A percentile compares a stretch with the other conserved stretches of the same genome.
phyloP scores from a whole-genome alignment of 2,888 invertebrate genomes.

The Agriopis aurantiaria region DNA sequence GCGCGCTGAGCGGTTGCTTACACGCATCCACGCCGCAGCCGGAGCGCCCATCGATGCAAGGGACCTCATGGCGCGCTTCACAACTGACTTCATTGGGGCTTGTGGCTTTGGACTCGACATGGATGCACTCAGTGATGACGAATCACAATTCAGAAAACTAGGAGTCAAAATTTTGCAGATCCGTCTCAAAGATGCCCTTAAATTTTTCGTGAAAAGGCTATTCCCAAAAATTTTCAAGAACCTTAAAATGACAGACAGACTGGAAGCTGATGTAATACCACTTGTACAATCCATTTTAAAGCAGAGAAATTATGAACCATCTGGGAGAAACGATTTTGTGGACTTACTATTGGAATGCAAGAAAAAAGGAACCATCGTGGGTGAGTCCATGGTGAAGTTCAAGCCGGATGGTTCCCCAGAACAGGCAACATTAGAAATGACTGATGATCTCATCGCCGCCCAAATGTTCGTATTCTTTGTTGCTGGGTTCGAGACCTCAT shows the following conservation, averaged over 20 bases:
- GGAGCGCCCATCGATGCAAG: constrained; percentile 57
- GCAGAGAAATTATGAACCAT: constrained; percentile 61
- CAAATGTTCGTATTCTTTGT: constrained; percentile 68
- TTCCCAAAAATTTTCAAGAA: constrained; percentile 55
- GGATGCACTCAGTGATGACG: constrained; percentile 61
- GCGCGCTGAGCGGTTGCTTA: constrained; percentile 61
- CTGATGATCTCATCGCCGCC: constrained; percentile 58
- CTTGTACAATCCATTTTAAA: constrained; percentile 60
- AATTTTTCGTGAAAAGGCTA: constrained; percentile 55
- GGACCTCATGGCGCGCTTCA: constrained; percentile 69
- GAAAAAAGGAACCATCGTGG: constrained; percentile 57
- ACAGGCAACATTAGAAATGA: constrained; percentile 53
- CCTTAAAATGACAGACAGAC: constrained; percentile 50
- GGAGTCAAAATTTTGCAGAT: constrained; percentile 58
- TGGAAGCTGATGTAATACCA: constrained; percentile 55
- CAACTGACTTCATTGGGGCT: constrained; percentile 68
- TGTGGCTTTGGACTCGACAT: constrained; percentile 67
- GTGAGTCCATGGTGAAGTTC: constrained; percentile 60
- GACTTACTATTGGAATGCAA: constrained; percentile 63
- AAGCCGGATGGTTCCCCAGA: constrained; percentile 60
- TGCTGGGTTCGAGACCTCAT: constrained; percentile 68
- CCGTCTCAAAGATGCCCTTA: constrained; percentile 43
- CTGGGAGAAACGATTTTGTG: constrained; percentile 65
- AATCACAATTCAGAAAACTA: constrained; percentile 62
- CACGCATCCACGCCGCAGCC: constrained; percentile 49